Evolutionary conservation across 2,113 vertebrate species (phyloP), one percentile per base, ranked within the genome.

Genomic region (Cepphus grylle): DNA sequence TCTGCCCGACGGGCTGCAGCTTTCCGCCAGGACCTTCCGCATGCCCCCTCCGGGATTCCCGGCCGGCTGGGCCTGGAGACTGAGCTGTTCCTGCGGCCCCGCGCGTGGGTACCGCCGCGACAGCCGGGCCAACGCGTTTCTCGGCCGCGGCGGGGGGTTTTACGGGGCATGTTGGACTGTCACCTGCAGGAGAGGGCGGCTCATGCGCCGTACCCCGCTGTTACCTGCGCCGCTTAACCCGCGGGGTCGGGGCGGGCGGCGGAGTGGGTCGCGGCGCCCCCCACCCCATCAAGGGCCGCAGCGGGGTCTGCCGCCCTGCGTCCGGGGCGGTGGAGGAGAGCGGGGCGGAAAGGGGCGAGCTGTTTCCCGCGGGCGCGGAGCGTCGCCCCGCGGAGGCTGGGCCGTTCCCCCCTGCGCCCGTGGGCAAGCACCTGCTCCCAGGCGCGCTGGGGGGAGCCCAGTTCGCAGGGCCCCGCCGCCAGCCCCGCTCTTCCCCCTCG

Each of bases 401-500:
- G 22, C 66, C 47, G 4, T 49, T 74, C 74, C 65, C 88, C 79
- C 79, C 82, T 90, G 70, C 52, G 22, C 22, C 78, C 43, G 25
- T 71, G 74, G 38, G n/a, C 52, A 40, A 63, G 85, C 94, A 96
- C 96, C 95, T 96, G 96, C 91, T 92, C 53, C 67, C 45, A 17
- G 45, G 59, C 7, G 21, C 7, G 17, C 43, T 32, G 50, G 21
- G 27, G 55, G 63, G 20, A 92, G 9, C 61, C 27, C 40, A 15
- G 45, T 9, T 50, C 30, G 26, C n/a, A 38, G 17, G 22, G 67
- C 9, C 30, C 36, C 40, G 20, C 23, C 14, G 6, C 36, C 59
- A 43, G 20, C 22, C 11, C 34, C 10, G 5, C 32, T 94, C 38
- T 67, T 27, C 15, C 34, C 58, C 12, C 6, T 86, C 34, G 18